A percentile compares a stretch with the other conserved stretches of the same genome.
Conservation (phyloP, 2,888 invertebrate genomes). For the Mythimna impura region DNA sequence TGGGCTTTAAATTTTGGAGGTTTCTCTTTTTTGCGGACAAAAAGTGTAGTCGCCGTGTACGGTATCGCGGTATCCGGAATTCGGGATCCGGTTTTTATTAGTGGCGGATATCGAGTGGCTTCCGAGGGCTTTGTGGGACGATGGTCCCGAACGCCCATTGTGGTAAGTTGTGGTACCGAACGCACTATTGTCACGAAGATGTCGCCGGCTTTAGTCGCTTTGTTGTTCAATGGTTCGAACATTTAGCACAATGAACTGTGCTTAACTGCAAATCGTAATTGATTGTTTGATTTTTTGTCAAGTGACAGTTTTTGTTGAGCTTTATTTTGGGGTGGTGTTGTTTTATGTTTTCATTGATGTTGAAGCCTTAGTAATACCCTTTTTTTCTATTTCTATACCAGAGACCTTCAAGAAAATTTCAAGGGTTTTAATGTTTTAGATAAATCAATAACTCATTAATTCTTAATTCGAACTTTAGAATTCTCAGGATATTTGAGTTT, state of each 20-base stretch:
- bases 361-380: slow-evolving; percentile 7
- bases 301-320: slow-evolving; percentile 47
- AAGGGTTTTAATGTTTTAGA: neutral
- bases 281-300: slow-evolving; percentile 60
- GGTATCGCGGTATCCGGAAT: slow-evolving; percentile 80
- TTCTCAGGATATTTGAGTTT: slow-evolving; percentile 39
- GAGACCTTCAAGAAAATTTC: neutral
- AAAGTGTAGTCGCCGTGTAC: slow-evolving; percentile 57
- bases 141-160: slow-evolving; percentile 79
- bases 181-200: slow-evolving; percentile 77
- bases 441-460: slow-evolving; percentile 4
- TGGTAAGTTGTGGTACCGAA: slow-evolving; percentile 76
- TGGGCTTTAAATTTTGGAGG: slow-evolving; percentile 74
- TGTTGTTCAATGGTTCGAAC: slow-evolving; percentile 69
- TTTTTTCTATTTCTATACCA: neutral
- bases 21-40: slow-evolving; percentile 73
- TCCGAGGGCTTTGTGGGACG: slow-evolving; percentile 81
- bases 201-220: slow-evolving; percentile 73
- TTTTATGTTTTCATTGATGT: slow-evolving; percentile 32
- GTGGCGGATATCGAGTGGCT: slow-evolving; percentile 85
- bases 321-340: slow-evolving; percentile 43
- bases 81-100: slow-evolving; percentile 88
- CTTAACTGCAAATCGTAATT: slow-evolving; percentile 61
- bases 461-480: slow-evolving; percentile 28
- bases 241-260: slow-evolving; percentile 62